Percentiles rank a stretch among this genome's conserved stretches.
phyloP scores from a whole-genome alignment of 2,797 vertebrate species.

The Austrolebias charrua region DNA sequence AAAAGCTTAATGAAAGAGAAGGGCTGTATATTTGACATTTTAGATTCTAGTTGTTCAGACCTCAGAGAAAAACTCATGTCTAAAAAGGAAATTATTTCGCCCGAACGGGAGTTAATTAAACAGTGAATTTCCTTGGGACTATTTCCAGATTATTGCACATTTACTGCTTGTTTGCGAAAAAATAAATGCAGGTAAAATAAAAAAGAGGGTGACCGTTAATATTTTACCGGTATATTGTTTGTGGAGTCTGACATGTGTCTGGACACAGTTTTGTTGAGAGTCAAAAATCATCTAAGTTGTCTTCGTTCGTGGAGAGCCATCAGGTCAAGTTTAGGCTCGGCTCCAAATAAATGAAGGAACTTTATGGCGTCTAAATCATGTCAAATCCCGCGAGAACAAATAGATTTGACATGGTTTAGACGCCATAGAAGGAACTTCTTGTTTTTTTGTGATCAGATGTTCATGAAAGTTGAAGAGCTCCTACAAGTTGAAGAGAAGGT shows the following conservation, averaged over 20 bases:
- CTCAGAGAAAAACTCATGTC: not conserved
- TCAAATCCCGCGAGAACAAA: too few relatives aligned
- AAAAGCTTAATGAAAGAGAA: not conserved
- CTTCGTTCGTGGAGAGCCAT: conserved; percentile 15
- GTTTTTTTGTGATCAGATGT: conserved; percentile 26
- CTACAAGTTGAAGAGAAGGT: conserved; percentile 65
- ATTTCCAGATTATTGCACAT: not conserved
- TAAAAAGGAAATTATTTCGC: too few relatives aligned
- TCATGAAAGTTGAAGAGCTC: conserved; percentile 56
- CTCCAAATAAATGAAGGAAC: conserved; percentile 50
- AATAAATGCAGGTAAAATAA: too few relatives aligned
- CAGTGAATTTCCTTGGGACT: too few relatives aligned
- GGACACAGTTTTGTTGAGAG: not conserved
- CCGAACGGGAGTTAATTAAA: too few relatives aligned
- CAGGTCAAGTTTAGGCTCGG: conserved; percentile 24
- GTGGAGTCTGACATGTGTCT: not conserved
- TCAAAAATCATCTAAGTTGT: not conserved
- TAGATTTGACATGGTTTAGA: too few relatives aligned
- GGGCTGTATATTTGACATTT: not conserved
- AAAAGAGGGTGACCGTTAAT: not conserved
- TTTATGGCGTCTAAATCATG: too few relatives aligned
- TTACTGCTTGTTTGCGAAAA: too few relatives aligned
- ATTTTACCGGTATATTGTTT: not conserved
- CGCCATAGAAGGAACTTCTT: too few relatives aligned
- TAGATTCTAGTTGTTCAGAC: not conserved